These are phyloP conservation scores for Scalopus aquaticus DNA, from an alignment of 2,113 vertebrate genomes.

Conservation along the genomic window DNA sequence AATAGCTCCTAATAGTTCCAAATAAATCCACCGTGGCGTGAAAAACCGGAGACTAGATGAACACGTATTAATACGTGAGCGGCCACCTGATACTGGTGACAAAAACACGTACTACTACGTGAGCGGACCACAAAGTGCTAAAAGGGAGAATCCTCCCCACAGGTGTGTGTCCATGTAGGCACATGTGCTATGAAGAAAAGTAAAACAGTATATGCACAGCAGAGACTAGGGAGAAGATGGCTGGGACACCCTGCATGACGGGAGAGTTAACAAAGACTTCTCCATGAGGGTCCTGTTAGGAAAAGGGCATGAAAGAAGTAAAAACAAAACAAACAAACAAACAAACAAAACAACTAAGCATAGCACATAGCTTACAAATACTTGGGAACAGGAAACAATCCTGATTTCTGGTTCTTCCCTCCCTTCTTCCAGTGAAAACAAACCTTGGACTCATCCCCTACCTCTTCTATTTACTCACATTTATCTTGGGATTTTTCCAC, in stretches of 20 bases:
- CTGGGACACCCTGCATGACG: neutral
- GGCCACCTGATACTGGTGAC: too few relatives aligned
- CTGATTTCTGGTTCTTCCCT: neutral
- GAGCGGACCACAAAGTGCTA: too few relatives aligned
- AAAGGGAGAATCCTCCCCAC: neutral
- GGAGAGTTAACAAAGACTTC: neutral
- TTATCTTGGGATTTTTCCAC: neutral
- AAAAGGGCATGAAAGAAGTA: neutral
- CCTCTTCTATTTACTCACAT: neutral
- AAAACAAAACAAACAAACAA: neutral
- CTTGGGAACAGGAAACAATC: neutral
- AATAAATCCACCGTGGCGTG: too few relatives aligned
- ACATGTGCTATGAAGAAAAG: neutral
- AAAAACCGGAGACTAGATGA: too few relatives aligned
- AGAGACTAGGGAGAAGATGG: neutral
- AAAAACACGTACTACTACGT: too few relatives aligned
- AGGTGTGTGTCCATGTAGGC: neutral
- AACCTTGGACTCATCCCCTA: neutral
- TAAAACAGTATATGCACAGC: neutral
- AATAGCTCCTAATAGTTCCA: too few relatives aligned
- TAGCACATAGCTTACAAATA: constrained; percentile 3
- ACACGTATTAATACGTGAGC: too few relatives aligned
- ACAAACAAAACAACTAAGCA: neutral
- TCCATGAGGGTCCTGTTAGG: neutral
- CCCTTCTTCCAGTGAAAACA: neutral